Conservation (phyloP, 2,888 invertebrate species). For the Cremastinae sp. region DNA sequence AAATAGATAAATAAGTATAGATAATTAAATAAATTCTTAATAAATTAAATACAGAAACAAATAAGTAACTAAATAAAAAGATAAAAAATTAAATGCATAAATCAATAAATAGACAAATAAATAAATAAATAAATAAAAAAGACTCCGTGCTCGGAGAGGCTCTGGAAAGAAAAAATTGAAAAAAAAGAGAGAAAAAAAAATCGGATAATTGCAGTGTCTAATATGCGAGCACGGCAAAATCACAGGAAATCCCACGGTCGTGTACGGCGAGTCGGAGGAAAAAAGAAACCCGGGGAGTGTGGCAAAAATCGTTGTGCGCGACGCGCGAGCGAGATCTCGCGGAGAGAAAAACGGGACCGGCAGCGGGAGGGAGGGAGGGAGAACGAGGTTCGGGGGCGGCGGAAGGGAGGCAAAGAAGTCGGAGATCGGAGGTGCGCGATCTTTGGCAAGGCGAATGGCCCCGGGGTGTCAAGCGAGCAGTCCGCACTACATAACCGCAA, state of each 20-base stretch:
- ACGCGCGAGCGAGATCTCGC: background rate
- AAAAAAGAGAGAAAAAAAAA: conserved; percentile 16
- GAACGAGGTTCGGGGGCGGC: conserved; percentile 17
- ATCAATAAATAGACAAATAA: background rate
- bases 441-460: conserved; percentile 60
- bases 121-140: conserved; percentile 5
- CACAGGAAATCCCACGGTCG: conserved; percentile 61
- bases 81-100: no score
- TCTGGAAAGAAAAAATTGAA: background rate
- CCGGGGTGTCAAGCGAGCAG: conserved; percentile 51
- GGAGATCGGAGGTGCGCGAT: conserved; percentile 45
- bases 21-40: no score
- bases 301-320: conserved; percentile 12
- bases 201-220: conserved; percentile 27
- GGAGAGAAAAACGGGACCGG: background rate
- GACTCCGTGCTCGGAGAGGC: background rate
- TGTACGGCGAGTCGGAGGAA: conserved; percentile 32
- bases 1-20: no score
- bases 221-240: conserved; percentile 35
- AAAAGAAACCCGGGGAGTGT: conserved; percentile 51
- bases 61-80: no score
- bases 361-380: background rate
- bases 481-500: conserved; percentile 17
- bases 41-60: no score
- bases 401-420: conserved; percentile 40